Conservation (phyloP, 2,888 invertebrate genomes). For the Portevinia maculata region DNA sequence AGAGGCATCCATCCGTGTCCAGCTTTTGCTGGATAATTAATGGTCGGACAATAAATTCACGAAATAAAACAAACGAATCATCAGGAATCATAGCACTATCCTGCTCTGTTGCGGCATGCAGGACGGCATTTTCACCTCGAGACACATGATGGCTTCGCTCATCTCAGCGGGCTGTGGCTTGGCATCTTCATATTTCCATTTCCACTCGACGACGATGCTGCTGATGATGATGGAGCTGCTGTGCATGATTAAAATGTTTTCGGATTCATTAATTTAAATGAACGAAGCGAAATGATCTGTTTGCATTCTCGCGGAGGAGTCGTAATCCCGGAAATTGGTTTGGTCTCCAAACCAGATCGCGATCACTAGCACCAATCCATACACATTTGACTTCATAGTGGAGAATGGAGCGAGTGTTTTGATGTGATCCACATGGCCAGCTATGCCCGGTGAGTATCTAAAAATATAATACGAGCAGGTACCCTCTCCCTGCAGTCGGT, state of each 20-base stretch:
- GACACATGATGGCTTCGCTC: slow-evolving; percentile 70
- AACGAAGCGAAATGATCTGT: slow-evolving; percentile 58
- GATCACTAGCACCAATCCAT: slow-evolving; percentile 11
- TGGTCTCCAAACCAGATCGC: slow-evolving; percentile 35
- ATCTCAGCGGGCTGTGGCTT: slow-evolving; percentile 62
- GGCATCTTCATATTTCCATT: slow-evolving; percentile 65
- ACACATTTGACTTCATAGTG: background rate
- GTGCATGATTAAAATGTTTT: slow-evolving; percentile 77
- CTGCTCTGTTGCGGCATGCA: slow-evolving; percentile 23
- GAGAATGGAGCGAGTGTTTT: slow-evolving; percentile 11
- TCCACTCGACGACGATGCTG: slow-evolving; percentile 29
- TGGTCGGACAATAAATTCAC: slow-evolving; percentile 72
- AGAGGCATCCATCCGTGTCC: slow-evolving; percentile 66
- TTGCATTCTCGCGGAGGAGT: slow-evolving; percentile 38
- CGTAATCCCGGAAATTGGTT: slow-evolving; percentile 47
- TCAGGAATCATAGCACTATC: slow-evolving; percentile 70
- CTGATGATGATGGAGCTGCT: slow-evolving; percentile 72
- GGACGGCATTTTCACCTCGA: slow-evolving; percentile 65
- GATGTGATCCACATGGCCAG: slow-evolving; percentile 19
- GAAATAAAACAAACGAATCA: slow-evolving; percentile 74
- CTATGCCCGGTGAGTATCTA: slow-evolving; percentile 3
- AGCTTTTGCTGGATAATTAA: slow-evolving; percentile 70
- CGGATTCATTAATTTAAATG: slow-evolving; percentile 77
- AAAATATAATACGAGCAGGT: slow-evolving; percentile 37
- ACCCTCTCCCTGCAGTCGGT: slow-evolving; percentile 14